These are phyloP conservation scores for Melolontha melolontha DNA, from an alignment of 2,888 invertebrate species.

Conservation along the genomic window DNA sequence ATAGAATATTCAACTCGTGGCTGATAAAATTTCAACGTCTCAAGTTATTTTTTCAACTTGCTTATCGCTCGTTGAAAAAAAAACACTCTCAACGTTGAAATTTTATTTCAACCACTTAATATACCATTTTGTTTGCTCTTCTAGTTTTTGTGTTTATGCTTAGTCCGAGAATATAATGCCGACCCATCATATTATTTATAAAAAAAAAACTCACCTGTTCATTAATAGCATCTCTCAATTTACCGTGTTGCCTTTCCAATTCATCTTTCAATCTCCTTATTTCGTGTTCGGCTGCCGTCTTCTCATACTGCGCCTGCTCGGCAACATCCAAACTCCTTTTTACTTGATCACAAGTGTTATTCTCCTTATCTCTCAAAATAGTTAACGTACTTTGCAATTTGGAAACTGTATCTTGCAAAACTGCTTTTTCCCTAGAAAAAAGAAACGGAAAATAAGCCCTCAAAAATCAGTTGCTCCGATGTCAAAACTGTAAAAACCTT, in stretches of 20 bases:
- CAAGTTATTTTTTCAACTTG: too few relatives aligned
- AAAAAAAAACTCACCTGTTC: constrained; percentile 71
- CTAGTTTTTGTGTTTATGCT: too few relatives aligned
- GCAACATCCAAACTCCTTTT: constrained; percentile 78
- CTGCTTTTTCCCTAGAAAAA: constrained; percentile 73
- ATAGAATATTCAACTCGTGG: too few relatives aligned
- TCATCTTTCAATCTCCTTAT: constrained; percentile 82
- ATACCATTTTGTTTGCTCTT: too few relatives aligned
- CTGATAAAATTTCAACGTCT: too few relatives aligned
- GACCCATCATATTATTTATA: too few relatives aligned
- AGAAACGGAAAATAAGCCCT: not conserved
- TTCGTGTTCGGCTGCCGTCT: constrained; percentile 81
- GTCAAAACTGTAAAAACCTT: constrained; percentile 64
- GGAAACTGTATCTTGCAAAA: constrained; percentile 76
- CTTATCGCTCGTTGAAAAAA: too few relatives aligned
- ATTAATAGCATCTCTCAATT: constrained; percentile 79
- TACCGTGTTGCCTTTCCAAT: constrained; percentile 79
- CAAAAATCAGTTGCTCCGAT: not conserved
- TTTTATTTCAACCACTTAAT: too few relatives aligned
- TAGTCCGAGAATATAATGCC: too few relatives aligned
- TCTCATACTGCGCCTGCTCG: constrained; percentile 82
- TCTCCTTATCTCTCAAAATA: constrained; percentile 73
- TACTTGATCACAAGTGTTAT: constrained; percentile 73
- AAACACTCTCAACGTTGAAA: too few relatives aligned
- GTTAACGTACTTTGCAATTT: constrained; percentile 76